Evolutionary conservation across 2,113 vertebrate species (phyloP).

Genomic region (Podocnemis expansa): DNA sequence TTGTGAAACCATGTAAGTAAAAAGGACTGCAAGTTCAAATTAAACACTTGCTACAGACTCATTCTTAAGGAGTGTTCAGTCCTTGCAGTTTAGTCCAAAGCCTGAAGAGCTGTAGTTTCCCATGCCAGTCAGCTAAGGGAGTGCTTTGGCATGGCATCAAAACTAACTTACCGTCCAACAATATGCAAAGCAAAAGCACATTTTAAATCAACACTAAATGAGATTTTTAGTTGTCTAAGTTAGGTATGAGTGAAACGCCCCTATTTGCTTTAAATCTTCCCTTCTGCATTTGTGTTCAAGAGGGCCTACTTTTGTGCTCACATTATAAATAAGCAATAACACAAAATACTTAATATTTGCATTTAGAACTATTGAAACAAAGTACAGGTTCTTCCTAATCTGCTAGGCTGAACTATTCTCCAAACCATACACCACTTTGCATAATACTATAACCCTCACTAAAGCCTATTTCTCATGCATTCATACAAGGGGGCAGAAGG

Average conservation of each 20-base stretch:
- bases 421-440: neutral
- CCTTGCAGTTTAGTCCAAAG: neutral
- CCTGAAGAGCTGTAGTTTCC: neutral
- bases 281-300: neutral
- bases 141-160: slow-evolving; percentile 26
- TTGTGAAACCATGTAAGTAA: neutral
- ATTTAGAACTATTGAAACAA: neutral
- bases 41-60: neutral
- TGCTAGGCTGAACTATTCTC: neutral
- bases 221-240: neutral
- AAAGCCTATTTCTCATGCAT: neutral
- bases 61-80: fast-evolving
- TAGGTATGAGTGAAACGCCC: slow-evolving; percentile 21
- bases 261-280: slow-evolving; percentile 3
- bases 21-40: neutral
- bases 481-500: neutral
- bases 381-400: fast-evolving
- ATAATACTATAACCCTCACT: fast-evolving
- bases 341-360: neutral
- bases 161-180: fast-evolving
- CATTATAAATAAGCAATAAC: fast-evolving
- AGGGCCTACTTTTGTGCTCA: neutral
- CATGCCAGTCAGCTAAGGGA: neutral
- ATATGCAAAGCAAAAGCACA: slow-evolving; percentile 34
- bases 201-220: neutral